These are phyloP conservation scores for Ethmia dodecea DNA, from an alignment of 2,888 invertebrate species.

Conservation along the genomic window DNA sequence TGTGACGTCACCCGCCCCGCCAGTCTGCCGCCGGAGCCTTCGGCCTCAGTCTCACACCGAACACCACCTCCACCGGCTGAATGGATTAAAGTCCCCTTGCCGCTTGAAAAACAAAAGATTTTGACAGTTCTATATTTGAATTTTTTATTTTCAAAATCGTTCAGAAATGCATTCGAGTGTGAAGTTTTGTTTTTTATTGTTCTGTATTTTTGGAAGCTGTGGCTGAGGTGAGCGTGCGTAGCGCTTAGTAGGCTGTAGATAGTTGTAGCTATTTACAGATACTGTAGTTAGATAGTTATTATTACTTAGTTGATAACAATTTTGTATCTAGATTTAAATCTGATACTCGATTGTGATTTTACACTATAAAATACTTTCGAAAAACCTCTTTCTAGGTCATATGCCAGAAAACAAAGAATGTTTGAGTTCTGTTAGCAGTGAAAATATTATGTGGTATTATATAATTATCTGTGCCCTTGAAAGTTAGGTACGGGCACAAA, in stretches of 20 bases:
- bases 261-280: slow-evolving; percentile 16
- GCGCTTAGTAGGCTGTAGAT: too few species aligned
- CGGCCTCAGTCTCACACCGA: slow-evolving; percentile 33
- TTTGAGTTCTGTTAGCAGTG: too few species aligned
- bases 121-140: slow-evolving; percentile 2
- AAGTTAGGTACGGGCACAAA: too few species aligned
- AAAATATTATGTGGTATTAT: too few species aligned
- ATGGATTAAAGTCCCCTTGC: slow-evolving; percentile 25
- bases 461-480: too few species aligned
- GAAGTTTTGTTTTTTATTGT: slow-evolving; percentile 15
- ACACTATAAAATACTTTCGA: too few species aligned
- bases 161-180: slow-evolving; percentile 17
- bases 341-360: too few species aligned
- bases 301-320: too few species aligned
- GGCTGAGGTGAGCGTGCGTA: slow-evolving; percentile 26
- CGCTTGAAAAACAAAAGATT: slow-evolving; percentile 16
- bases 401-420: too few species aligned
- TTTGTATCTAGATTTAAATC: too few species aligned
- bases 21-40: slow-evolving; percentile 52
- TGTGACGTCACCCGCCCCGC: slow-evolving; percentile 62
- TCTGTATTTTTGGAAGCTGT: slow-evolving; percentile 30
- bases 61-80: slow-evolving; percentile 25
- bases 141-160: slow-evolving; percentile 18
- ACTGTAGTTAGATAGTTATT: too few species aligned
- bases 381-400: too few species aligned